Percentiles rank a stretch among this genome's conserved stretches.
Evolutionary conservation across 2,113 vertebrate genomes (phyloP).

Genomic region (Amblyornis subalaris): DNA sequence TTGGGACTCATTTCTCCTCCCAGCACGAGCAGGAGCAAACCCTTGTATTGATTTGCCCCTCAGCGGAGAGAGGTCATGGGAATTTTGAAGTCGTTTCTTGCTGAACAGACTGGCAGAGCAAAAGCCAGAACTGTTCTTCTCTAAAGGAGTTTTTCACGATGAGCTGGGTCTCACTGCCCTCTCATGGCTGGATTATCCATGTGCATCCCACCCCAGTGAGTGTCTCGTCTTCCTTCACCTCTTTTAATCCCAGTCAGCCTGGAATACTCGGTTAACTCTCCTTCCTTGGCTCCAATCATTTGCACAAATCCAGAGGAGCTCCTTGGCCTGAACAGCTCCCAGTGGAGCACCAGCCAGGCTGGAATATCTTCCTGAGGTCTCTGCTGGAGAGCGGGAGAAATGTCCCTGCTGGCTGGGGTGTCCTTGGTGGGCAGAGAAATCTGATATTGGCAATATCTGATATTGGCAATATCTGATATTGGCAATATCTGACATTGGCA

Average conservation of each 20-base stretch:
- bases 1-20: background rate
- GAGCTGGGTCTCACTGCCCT: background rate
- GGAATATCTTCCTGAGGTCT: background rate
- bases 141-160: rapidly evolving
- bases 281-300: background rate
- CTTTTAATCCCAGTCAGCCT: background rate
- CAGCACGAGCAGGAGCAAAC: background rate
- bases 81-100: background rate
- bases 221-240: background rate
- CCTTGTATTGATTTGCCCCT: background rate
- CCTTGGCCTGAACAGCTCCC: background rate
- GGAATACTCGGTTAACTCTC: background rate
- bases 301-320: background rate
- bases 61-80: background rate
- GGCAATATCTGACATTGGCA: background rate
- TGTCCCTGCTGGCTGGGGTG: background rate
- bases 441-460: background rate
- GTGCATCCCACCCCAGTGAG: no score
- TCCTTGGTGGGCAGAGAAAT: background rate
- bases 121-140: background rate
- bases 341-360: background rate
- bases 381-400: background rate
- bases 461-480: background rate
- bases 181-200: background rate
- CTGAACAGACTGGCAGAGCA: background rate